Evolutionary conservation across 2,888 invertebrate species (phyloP).

Genomic region (Dastarcus helophoroides): DNA sequence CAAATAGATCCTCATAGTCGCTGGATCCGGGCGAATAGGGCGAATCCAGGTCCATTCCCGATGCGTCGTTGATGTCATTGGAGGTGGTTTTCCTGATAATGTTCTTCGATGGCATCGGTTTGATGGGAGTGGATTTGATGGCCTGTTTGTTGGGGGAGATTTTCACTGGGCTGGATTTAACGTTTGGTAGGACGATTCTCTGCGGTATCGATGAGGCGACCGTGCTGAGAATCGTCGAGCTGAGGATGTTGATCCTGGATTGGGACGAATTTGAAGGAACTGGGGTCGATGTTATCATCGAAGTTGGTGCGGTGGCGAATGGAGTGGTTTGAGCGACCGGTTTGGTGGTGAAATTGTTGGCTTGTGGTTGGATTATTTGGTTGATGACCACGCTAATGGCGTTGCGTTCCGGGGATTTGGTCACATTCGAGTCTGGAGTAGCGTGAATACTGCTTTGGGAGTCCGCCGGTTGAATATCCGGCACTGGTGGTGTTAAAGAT

Average conservation of each 20-base stretch:
- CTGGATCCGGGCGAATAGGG: constrained; percentile 86
- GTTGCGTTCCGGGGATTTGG: constrained; percentile 26
- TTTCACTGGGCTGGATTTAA: constrained; percentile 41
- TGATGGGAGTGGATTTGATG: constrained; percentile 48
- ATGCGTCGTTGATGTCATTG: constrained; percentile 37
- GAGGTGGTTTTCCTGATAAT: constrained; percentile 21
- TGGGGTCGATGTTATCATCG: constrained; percentile 32
- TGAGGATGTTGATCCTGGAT: constrained; percentile 33
- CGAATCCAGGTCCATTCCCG: constrained; percentile 64
- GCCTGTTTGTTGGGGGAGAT: constrained; percentile 44
- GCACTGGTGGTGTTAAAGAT: constrained; percentile 31
- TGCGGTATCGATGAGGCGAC: constrained; percentile 28
- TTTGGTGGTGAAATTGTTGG: constrained; percentile 25
- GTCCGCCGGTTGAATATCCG: constrained; percentile 35
- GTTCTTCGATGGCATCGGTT: constrained; percentile 38
- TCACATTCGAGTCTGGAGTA: constrained; percentile 25
- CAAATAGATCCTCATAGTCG: constrained; percentile 78
- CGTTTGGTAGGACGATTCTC: constrained; percentile 41
- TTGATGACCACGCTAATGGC: constrained; percentile 21
- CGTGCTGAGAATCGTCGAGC: constrained; percentile 24
- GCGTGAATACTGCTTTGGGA: constrained; percentile 31
- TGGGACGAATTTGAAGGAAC: constrained; percentile 25
- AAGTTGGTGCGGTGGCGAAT: constrained; percentile 27
- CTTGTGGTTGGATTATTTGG: constrained; percentile 20
- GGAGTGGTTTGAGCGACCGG: constrained; percentile 30